Evolutionary conservation across 2,797 vertebrate species (phyloP).

Genomic region (Microctenopoma steveboyesi): DNA sequence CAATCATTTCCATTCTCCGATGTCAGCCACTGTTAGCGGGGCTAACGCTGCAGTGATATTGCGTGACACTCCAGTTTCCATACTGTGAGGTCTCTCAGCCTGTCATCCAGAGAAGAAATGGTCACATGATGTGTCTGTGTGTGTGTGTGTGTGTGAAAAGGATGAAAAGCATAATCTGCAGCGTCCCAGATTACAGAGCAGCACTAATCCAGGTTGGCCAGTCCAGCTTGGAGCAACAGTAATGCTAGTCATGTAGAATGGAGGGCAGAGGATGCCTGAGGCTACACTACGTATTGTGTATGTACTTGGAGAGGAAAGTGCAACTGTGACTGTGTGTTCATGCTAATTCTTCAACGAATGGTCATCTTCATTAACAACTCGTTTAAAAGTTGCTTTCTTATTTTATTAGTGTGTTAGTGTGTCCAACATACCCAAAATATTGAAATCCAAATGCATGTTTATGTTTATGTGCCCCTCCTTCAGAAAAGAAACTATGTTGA

Average conservation of each 20-base stretch:
- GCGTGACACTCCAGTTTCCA: conserved; percentile 47
- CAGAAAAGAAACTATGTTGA: too few species aligned
- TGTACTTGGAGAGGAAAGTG: conserved; percentile 22
- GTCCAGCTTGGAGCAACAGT: conserved; percentile 59
- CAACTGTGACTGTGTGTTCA: neutral
- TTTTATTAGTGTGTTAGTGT: too few species aligned
- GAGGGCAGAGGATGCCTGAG: conserved; percentile 53
- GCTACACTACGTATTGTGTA: conserved; percentile 45
- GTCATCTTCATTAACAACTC: neutral
- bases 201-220: conserved; percentile 77
- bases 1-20: conserved; percentile 26
- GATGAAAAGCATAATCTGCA: conserved; percentile 82
- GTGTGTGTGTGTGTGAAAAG: conserved; percentile 18
- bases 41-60: conserved; percentile 12
- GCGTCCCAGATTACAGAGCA: conserved; percentile 83
- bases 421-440: too few species aligned
- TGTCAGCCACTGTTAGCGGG: conserved; percentile 20
- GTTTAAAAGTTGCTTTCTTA: neutral
- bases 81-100: conserved; percentile 44
- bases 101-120: conserved; percentile 57
- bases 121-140: conserved; percentile 65
- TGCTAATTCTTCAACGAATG: neutral
- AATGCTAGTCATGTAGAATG: conserved; percentile 58
- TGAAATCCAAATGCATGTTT: too few species aligned
- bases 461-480: too few species aligned